Evolutionary conservation across 2,113 vertebrate genomes (phyloP).

Genomic region (Tautogolabrus adspersus): DNA sequence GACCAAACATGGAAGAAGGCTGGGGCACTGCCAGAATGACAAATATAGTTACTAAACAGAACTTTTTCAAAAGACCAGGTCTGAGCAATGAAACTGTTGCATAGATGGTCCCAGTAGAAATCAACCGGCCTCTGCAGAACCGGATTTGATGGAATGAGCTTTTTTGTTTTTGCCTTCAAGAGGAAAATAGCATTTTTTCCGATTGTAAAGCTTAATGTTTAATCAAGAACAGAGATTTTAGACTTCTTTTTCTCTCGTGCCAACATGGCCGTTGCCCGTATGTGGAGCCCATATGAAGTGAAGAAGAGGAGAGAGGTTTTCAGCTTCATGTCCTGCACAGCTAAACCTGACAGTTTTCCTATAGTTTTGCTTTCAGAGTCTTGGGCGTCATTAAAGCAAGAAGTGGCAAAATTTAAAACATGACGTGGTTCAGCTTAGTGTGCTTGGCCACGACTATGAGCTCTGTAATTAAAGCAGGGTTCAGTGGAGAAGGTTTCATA

Average conservation of each 20-base stretch:
- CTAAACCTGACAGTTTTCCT: slow-evolving; percentile 74
- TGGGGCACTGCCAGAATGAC: slow-evolving; percentile 57
- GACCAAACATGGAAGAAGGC: slow-evolving; percentile 64
- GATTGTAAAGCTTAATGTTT: slow-evolving; percentile 56
- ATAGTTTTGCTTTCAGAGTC: slow-evolving; percentile 84
- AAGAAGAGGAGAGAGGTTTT: slow-evolving; percentile 7
- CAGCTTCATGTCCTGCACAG: slow-evolving; percentile 46
- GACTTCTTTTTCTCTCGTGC: slow-evolving; percentile 9
- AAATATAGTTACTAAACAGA: slow-evolving; percentile 66
- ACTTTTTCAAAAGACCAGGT: slow-evolving; percentile 48
- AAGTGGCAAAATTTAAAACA: slow-evolving; percentile 80
- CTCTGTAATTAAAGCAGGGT: slow-evolving; percentile 91
- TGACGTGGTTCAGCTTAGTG: slow-evolving; percentile 83
- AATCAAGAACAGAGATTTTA: slow-evolving; percentile 39
- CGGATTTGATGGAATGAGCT: slow-evolving; percentile 39
- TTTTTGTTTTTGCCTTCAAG: slow-evolving; percentile 24
- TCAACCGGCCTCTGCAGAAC: slow-evolving; percentile 19
- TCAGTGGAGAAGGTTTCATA: slow-evolving; percentile 86
- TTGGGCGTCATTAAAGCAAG: slow-evolving; percentile 84
- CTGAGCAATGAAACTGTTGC: slow-evolving; percentile 50
- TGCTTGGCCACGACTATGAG: slow-evolving; percentile 85
- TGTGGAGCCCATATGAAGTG: not conserved
- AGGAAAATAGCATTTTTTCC: slow-evolving; percentile 25
- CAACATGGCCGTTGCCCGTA: slow-evolving; percentile 21
- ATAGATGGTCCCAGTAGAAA: slow-evolving; percentile 38